These are phyloP conservation scores for Mesembrinibis cayennensis DNA, from an alignment of 2,113 vertebrate species.

Conservation along the genomic window DNA sequence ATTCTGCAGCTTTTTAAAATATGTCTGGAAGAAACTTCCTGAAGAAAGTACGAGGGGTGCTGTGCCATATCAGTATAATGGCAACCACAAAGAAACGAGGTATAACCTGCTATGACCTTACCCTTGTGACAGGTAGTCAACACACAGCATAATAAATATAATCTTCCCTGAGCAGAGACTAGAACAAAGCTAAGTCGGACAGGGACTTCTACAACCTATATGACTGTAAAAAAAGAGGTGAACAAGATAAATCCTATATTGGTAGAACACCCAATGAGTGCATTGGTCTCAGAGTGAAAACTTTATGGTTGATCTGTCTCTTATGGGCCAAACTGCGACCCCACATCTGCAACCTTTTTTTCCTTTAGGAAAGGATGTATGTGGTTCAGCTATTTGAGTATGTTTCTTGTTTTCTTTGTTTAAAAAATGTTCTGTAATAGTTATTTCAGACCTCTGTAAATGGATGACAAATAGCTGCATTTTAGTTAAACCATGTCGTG, in stretches of 20 bases:
- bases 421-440: not conserved
- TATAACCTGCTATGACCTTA: not conserved
- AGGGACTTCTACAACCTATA: not conserved
- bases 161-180: not conserved
- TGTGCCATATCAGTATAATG: not conserved
- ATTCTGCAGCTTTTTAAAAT: not conserved
- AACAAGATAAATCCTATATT: not conserved
- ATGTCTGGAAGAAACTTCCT: not conserved
- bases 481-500: not conserved
- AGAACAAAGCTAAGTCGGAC: not conserved
- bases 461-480: slow-evolving; percentile 5
- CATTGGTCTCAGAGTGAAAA: not conserved
- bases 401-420: not conserved
- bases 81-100: not conserved
- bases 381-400: not conserved
- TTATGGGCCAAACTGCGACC: not conserved
- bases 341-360: not conserved
- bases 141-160: not conserved
- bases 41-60: not conserved
- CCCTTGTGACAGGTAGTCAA: not conserved
- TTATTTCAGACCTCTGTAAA: slow-evolving; percentile 19
- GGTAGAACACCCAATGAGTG: not conserved
- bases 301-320: not conserved
- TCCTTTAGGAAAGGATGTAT: not conserved
- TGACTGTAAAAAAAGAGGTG: not conserved